Evolutionary conservation across 1,140 invertebrate species (phyloP).

Genomic region (Cydia splendana): DNA sequence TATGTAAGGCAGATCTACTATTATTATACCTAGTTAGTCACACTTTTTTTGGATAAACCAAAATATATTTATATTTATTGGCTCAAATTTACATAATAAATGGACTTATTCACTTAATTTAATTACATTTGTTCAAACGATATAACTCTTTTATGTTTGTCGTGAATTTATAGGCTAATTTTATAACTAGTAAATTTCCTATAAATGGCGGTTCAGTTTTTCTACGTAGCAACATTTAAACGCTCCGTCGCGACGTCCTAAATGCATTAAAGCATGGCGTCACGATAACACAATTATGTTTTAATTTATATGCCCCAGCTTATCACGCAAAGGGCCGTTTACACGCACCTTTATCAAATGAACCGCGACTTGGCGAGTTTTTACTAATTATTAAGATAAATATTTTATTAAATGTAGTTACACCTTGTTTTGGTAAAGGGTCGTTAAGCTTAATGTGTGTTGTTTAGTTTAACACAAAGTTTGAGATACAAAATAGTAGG

Average conservation of each 20-base stretch:
- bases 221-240: slow-evolving; percentile 34
- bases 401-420: slow-evolving; percentile 62
- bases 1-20: no score
- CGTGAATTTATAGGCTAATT: no score
- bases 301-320: slow-evolving; percentile 74
- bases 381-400: slow-evolving; percentile 79
- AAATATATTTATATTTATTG: no score
- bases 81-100: no score
- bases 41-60: no score
- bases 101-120: no score
- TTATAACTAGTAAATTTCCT: slow-evolving; percentile 16
- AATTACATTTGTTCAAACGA: no score
- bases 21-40: neutral
- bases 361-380: slow-evolving; percentile 64
- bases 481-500: slow-evolving; percentile 34
- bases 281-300: slow-evolving; percentile 79
- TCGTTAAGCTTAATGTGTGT: slow-evolving; percentile 50
- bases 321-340: slow-evolving; percentile 66
- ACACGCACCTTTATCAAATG: slow-evolving; percentile 71
- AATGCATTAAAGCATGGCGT: slow-evolving; percentile 64
- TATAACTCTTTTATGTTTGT: no score
- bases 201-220: neutral
- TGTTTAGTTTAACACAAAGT: slow-evolving; percentile 37
- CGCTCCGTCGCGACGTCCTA: slow-evolving; percentile 46
- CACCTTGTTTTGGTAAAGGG: slow-evolving; percentile 61